phyloP scores from a whole-genome alignment of 2,888 invertebrate species.

The Morinoia aosen region DNA sequence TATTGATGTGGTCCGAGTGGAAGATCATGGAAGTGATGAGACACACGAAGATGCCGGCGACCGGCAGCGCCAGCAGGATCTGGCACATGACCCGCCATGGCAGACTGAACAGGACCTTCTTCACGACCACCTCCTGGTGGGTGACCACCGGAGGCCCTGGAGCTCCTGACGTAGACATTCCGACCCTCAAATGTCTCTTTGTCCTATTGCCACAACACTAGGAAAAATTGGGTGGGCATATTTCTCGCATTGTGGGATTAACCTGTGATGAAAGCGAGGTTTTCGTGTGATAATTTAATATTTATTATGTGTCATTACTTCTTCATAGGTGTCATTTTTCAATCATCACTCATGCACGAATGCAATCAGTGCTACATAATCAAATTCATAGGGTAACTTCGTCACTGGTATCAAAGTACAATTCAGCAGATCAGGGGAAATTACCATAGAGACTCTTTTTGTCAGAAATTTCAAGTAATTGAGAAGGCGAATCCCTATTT shows the following conservation, averaged over 20 bases:
- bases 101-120: constrained; percentile 62
- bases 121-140: constrained; percentile 58
- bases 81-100: constrained; percentile 81
- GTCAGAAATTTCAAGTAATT: not conserved
- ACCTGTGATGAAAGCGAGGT: not conserved
- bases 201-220: not conserved
- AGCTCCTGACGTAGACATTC: not conserved
- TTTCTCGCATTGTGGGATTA: not conserved
- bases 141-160: not conserved
- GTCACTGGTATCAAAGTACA: too few relatives aligned
- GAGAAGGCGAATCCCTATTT: not conserved
- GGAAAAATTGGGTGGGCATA: not conserved
- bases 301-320: not conserved
- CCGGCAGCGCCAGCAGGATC: constrained; percentile 86
- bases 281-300: not conserved
- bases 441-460: not conserved
- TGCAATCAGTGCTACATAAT: not conserved
- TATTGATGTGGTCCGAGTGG: constrained; percentile 93
- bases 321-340: not conserved
- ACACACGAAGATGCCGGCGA: constrained; percentile 87
- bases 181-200: not conserved
- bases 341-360: not conserved
- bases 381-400: too few relatives aligned
- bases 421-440: too few relatives aligned
- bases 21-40: constrained; percentile 91